Percentiles rank a stretch among this genome's conserved stretches.
phyloP scores from a whole-genome alignment of 53 echinoderm and acorn worm genomes.

The Paelopatides confundens region DNA sequence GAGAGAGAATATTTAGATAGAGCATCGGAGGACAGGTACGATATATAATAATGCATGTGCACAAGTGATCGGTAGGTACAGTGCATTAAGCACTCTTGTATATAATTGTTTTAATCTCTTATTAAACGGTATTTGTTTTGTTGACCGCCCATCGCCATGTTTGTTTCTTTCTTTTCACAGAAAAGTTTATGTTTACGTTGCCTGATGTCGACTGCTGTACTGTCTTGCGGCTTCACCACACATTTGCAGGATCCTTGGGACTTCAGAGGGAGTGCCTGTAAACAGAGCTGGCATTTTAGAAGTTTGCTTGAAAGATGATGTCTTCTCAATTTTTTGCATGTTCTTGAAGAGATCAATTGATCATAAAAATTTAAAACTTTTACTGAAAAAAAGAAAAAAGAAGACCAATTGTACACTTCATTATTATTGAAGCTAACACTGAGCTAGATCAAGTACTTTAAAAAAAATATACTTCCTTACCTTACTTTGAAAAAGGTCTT shows the following conservation, averaged over 20 bases:
- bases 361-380: neutral
- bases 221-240: neutral
- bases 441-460: neutral
- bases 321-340: neutral
- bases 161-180: conserved; percentile 67
- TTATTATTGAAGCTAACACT: neutral
- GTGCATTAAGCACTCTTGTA: too few species aligned
- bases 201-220: conserved; percentile 52
- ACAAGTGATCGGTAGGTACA: too few species aligned
- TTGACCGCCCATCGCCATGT: too few species aligned
- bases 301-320: neutral
- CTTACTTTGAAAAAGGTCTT: too few species aligned
- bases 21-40: conserved; percentile 95
- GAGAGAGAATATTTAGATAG: conserved; percentile 99
- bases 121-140: too few species aligned
- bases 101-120: too few species aligned
- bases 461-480: too few species aligned
- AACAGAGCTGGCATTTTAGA: neutral
- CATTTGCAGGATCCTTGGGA: neutral
- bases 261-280: conserved; percentile 1
- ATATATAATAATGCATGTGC: too few species aligned
- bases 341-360: neutral
- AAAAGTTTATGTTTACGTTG: conserved; percentile 98
- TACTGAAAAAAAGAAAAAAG: neutral
- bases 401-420: neutral